Base-by-base conservation (phyloP, 2,888 invertebrate genomes). In the Pyrrhia umbra region DNA sequence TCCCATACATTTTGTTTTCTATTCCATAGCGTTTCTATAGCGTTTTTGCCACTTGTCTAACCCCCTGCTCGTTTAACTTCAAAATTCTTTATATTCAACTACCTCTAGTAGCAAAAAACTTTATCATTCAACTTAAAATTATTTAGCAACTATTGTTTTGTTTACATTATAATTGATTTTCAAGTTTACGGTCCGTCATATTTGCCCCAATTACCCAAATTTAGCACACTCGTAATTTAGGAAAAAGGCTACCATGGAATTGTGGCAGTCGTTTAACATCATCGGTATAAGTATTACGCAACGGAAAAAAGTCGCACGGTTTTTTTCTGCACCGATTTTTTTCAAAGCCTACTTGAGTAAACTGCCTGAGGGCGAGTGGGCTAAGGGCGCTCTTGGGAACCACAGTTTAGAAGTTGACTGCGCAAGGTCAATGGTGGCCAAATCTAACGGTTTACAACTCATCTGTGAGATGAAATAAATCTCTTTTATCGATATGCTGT, bases 301-400 rank as follows among this genome's bases (percentile, higher is more conserved):
- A 50, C 30, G 39, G 8, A 37, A 62, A 63, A 72, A 65, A 34
- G 23, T 42, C 25, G 6, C 8, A 16, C 37, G 43, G 42, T 40
- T 65, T 64, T 46, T 47, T 49, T 61, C 50, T 37, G 10, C 46
- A 62, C 40, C 49, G 54, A 60, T 63, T 66, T 67, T 77, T 73
- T 80, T 63, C 63, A 67, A 64, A 70, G 57, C 62, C 30, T 46
- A 66, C 75, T 81, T 65, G 47, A 58, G 68, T 63, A 69, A 77
- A 74, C 57, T 62, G 69, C 80, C 67, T 40, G 43, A 42, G 67
- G 70, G 49, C 51, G 55, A 69, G 69, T 52, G 70, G 54, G 23
- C 59, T 61, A 68, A 81, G 73, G 42, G 73, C 49, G 34, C 81
- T 78, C 80, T 13, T 18, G 81, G 77, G 80, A 76, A 47, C 45